Evolutionary conservation across 2,113 vertebrate species (phyloP), one percentile per base, ranked within the genome.

Genomic region (Rhagologus leucostigma): DNA sequence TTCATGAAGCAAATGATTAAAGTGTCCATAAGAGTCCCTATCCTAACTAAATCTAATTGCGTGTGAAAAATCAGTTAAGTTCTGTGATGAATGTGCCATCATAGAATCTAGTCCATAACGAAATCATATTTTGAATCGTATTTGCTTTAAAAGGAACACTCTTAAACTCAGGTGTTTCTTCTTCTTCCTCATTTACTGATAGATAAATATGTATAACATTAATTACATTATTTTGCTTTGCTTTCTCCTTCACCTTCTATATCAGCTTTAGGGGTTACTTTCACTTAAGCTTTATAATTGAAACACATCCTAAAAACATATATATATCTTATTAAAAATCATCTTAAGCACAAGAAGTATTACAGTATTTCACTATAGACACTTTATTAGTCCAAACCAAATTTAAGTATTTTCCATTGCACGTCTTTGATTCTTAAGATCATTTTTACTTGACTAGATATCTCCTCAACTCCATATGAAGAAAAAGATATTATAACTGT

Each of bases 1-100:
- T 88, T 89, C 89, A 67, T 46, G 92, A 93, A 94, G 90, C 91
- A 93, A 95, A 93, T 96, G 94, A 97, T 96, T 94, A 95, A 97
- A 97, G 81, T 87, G 92, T 93, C 96, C 47, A 13, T 89, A 93
- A 95, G 87, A 97, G 55, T 87, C 50, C 39, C 67, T 76, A 49
- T 90, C 82, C 68, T 84, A 90, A 89, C 87, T 30, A 87, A 96
- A 97, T 93, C 90, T 97, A 96, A 96, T 90, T 89, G 91, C 74
- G 90, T 88, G 85, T 96, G 96, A 96, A 93, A 95, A 94, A 79
- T 89, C 83, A 89, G 42, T 67, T 81, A 67, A 42, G 78, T 32
- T 82, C 22, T 65, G 44, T 84, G 89, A 93, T 90, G 20, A 77
- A 96, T 88, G 83, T 85, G 57, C 56, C 70, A 16, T 22, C 27